Evolutionary conservation across 2,797 vertebrate genomes (phyloP).

Genomic region (Smutsia temminckii): DNA sequence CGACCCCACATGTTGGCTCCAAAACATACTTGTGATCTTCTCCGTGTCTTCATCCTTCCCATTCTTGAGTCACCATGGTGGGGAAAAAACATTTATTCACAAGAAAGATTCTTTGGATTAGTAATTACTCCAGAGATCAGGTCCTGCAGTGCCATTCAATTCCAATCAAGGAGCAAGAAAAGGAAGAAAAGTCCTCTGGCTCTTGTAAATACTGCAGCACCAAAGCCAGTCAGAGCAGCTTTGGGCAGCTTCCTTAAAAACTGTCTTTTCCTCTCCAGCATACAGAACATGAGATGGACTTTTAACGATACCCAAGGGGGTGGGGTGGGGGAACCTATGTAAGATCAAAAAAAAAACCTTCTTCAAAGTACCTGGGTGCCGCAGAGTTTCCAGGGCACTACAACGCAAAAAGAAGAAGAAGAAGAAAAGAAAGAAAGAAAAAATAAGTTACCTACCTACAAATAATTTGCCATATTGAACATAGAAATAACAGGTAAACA

Average conservation of each 20-base stretch:
- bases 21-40: background rate
- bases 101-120: background rate
- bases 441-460: background rate
- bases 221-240: background rate
- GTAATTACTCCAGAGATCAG: background rate
- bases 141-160: background rate
- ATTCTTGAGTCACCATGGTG: background rate
- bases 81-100: background rate
- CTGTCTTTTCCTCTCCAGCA: background rate
- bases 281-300: rapidly evolving
- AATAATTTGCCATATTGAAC: background rate
- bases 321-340: rapidly evolving
- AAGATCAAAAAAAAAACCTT: background rate
- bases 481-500: background rate
- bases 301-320: background rate
- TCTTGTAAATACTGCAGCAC: background rate
- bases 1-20: background rate
- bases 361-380: background rate
- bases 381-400: background rate
- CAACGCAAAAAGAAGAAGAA: background rate
- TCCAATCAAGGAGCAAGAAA: background rate
- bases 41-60: background rate
- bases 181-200: background rate
- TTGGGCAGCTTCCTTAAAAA: rapidly evolving
- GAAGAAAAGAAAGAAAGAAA: background rate